Base-by-base conservation (phyloP, 1,140 invertebrate species). In the Euwallacea fornicatus region DNA sequence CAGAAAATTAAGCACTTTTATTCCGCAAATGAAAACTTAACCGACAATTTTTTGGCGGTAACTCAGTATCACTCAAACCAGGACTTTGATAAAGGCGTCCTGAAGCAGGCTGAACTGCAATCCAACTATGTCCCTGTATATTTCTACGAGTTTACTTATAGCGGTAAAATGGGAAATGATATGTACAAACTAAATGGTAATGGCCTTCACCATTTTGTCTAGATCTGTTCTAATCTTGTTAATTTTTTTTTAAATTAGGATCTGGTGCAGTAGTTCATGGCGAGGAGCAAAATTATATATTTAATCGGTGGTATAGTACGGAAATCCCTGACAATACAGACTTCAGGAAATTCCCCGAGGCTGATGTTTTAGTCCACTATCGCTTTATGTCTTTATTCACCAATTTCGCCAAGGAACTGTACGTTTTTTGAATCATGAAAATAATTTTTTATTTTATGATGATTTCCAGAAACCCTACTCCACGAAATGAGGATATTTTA, bases 401-500 rank as follows among this genome's bases (percentile, higher is more conserved):
- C 2, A 72, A 72, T 53, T 67, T 72, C 58, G 64, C 64, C 21
- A 72, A 58, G 53, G 43, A 67, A 44, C 46, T 72, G 71, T 72
- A 68, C 61, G 60, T 61, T 8, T 9, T 13, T 8, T 10, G n/a
- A 43, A 50, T 50, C 13, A 50, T 50, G 13, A 50, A 13, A 11
- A 59, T 21, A 1, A 42, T n/a, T 46, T 68, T 56, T 16, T 56
- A 21, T 56, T 15, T 15, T 13, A 56, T 2, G 10, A 7, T 56
- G 16, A 9, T 46, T 64, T 71, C 42, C 13, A 73, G 69, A 60
- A 74, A 74, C 66, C 73, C 73, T 3, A 74, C 69, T 13, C 69
- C 73, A 42, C 7, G 41, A 47, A 4, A 71, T 16, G 66, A 68
- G 4, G 53, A 68, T 42, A 44, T 66, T 50, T 55, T 74, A 21